phyloP scores from a whole-genome alignment of 2,888 invertebrate species.

The Patella pellucida region DNA sequence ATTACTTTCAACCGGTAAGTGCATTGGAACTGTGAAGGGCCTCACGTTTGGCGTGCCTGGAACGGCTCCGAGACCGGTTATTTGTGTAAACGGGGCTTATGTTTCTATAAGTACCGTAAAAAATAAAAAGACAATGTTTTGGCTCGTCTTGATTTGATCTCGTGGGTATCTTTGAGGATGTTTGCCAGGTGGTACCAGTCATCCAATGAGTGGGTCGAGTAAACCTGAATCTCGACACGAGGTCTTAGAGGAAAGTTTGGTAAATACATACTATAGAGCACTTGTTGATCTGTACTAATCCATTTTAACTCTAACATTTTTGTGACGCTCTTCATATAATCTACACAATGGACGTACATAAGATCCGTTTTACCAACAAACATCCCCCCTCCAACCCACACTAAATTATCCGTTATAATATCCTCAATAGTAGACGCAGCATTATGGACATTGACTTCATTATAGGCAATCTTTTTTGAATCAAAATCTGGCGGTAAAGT shows the following conservation, averaged over 20 bases:
- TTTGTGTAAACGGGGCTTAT: too few species aligned
- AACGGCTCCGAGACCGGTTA: not conserved
- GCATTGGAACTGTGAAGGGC: too few species aligned
- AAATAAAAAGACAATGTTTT: too few species aligned
- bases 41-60: too few species aligned
- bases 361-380: conserved; percentile 54
- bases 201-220: conserved; percentile 38
- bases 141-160: conserved; percentile 1
- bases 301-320: conserved; percentile 43
- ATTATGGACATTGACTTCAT: conserved; percentile 29
- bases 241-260: conserved; percentile 34
- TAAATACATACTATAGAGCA: conserved; percentile 57
- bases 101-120: too few species aligned
- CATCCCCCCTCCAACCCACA: conserved; percentile 62
- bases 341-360: conserved; percentile 46
- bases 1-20: too few species aligned
- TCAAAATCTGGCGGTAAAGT: conserved; percentile 43
- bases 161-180: conserved; percentile 43
- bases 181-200: conserved; percentile 59
- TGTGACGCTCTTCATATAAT: conserved; percentile 48
- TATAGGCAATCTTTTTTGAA: conserved; percentile 42
- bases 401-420: conserved; percentile 44
- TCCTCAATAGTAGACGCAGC: conserved; percentile 33
- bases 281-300: conserved; percentile 61
- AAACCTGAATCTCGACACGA: conserved; percentile 44